A percentile compares a stretch with the other conserved stretches of the same genome.
Conservation (phyloP, 2,113 vertebrate species). For the Sitta europaea region DNA sequence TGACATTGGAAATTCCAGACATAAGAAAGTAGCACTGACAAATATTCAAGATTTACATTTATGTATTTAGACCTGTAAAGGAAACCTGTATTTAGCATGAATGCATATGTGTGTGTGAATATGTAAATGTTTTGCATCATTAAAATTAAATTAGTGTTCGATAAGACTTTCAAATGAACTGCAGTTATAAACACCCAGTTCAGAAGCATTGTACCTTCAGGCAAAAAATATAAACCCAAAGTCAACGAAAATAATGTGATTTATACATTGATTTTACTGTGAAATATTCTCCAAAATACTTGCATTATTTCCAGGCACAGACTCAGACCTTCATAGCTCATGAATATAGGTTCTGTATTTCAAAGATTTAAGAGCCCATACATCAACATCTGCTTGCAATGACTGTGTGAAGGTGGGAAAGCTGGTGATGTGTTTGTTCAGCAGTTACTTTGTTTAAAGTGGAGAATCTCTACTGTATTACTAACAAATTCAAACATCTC, state of each 20-base stretch:
- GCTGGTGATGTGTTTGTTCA: not conserved
- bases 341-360: not conserved
- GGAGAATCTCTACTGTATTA: not conserved
- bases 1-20: not conserved
- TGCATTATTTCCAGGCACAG: not conserved
- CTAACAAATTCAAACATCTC: not conserved
- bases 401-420: not conserved
- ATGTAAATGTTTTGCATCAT: not conserved
- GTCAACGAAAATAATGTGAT: not conserved
- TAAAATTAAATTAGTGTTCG: not conserved
- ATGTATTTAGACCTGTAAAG: not conserved
- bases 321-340: not conserved
- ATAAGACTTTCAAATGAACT: slow-evolving; percentile 45
- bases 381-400: not conserved
- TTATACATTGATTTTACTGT: not conserved
- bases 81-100: not conserved
- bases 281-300: not conserved
- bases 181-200: not conserved
- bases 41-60: not conserved
- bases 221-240: slow-evolving; percentile 15
- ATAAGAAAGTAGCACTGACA: not conserved
- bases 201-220: slow-evolving; percentile 12
- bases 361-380: not conserved
- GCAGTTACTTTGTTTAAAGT: not conserved
- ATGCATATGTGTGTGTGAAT: not conserved